Percentiles rank a stretch among this genome's conserved stretches.
These are phyloP conservation scores for Galerucella pusilla DNA, from an alignment of 2,888 invertebrate genomes.

Conservation along the genomic window DNA sequence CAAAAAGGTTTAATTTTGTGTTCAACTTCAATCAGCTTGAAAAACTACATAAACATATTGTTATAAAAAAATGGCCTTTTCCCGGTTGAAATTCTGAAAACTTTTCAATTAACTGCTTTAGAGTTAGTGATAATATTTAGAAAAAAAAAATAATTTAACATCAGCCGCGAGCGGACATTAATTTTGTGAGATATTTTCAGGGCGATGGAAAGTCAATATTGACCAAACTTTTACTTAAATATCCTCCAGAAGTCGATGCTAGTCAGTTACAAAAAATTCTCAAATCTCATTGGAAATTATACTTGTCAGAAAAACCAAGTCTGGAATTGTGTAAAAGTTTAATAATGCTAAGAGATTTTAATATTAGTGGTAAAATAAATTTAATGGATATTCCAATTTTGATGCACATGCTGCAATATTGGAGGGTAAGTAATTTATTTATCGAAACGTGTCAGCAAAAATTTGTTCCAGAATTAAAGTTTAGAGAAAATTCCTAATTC, in stretches of 20 bases:
- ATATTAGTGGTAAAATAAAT: constrained; percentile 73
- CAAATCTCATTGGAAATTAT: constrained; percentile 70
- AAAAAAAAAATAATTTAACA: no score
- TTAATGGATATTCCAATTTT: constrained; percentile 72
- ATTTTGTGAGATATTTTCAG: constrained; percentile 57
- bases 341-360: constrained; percentile 75
- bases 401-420: constrained; percentile 74
- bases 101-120: background rate
- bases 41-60: no score
- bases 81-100: background rate
- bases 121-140: background rate
- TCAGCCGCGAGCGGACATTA: no score
- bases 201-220: constrained; percentile 67
- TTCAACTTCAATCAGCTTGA: no score
- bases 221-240: constrained; percentile 67
- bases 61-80: no score
- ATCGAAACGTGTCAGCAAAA: background rate
- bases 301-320: constrained; percentile 71
- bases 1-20: no score
- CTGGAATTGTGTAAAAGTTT: constrained; percentile 76
- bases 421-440: constrained; percentile 67
- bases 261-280: constrained; percentile 71
- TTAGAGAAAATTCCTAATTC: no score
- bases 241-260: constrained; percentile 73
- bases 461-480: no score